A percentile compares a stretch with the other conserved stretches of the same genome.
phyloP scores from a whole-genome alignment of 37 sponge, comb jelly and placozoan species.

The Diacarnus erythraeanus region DNA sequence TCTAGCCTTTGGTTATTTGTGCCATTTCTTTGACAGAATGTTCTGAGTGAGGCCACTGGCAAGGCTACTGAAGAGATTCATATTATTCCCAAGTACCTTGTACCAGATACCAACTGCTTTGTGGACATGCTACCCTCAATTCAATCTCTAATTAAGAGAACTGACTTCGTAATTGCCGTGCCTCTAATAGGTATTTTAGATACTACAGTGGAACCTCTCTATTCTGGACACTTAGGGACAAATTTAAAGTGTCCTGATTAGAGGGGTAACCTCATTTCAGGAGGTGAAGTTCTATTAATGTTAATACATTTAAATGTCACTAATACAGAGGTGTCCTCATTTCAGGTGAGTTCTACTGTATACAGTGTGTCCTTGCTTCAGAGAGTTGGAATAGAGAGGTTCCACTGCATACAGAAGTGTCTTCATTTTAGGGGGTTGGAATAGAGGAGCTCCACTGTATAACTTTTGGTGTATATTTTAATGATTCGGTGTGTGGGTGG shows the following conservation, averaged over 20 bases:
- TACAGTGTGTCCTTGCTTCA: no score
- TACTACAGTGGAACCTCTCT: neutral
- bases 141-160: constrained; percentile 19
- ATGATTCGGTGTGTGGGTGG: neutral
- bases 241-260: no score
- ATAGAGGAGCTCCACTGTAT: no score
- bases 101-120: constrained; percentile 90
- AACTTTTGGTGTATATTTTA: no score
- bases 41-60: constrained; percentile 44
- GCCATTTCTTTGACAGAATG: constrained; percentile 2
- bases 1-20: neutral
- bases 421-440: no score
- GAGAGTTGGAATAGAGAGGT: no score
- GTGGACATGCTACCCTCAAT: constrained; percentile 66
- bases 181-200: constrained; percentile 67
- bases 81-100: constrained; percentile 67
- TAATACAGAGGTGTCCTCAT: no score
- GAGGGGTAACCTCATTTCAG: no score
- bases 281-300: no score
- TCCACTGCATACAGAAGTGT: no score
- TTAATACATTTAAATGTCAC: no score
- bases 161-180: constrained; percentile 59
- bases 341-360: no score
- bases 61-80: constrained; percentile 9
- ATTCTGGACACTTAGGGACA: neutral